A percentile compares a stretch with the other conserved stretches of the same genome.
Evolutionary conservation across 2,888 invertebrate species (phyloP).

Genomic region (Pterobdella sp.): DNA sequence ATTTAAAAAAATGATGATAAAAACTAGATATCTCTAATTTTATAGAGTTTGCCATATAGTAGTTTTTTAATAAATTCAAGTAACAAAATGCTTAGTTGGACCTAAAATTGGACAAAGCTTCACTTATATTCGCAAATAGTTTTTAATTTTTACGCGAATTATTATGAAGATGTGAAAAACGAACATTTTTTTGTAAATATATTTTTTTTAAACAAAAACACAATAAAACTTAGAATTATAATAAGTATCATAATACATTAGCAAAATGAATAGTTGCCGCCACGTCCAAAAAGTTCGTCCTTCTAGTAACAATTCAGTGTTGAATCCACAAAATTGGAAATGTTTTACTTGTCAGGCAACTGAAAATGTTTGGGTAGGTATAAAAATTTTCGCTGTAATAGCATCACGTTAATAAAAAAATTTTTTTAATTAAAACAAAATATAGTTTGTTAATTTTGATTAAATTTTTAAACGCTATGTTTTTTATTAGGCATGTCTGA

Average conservation of each 20-base stretch:
- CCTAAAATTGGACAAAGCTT: constrained; percentile 10
- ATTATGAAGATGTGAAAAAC: neutral
- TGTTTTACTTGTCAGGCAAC: constrained; percentile 47
- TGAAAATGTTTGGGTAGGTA: constrained; percentile 49
- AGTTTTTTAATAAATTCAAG: neutral
- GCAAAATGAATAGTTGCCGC: constrained; percentile 43
- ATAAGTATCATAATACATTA: neutral
- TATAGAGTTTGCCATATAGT: neutral
- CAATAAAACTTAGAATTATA: neutral
- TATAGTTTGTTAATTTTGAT: neutral
- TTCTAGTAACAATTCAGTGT: constrained; percentile 44
- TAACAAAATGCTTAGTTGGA: neutral
- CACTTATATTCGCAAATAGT: neutral
- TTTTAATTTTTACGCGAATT: neutral
- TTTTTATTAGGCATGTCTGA: constrained; percentile 47
- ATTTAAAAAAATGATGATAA: neutral
- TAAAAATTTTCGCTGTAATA: neutral
- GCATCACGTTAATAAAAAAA: neutral
- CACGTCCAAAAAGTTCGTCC: constrained; percentile 43
- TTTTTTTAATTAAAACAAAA: neutral
- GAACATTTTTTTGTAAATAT: neutral
- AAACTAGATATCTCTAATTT: neutral
- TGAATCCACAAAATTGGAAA: constrained; percentile 49
- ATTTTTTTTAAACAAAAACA: neutral
- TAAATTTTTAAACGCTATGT: constrained; percentile 8